Conservation (phyloP, 1,140 invertebrate species). For the Leptinotarsa texana region DNA sequence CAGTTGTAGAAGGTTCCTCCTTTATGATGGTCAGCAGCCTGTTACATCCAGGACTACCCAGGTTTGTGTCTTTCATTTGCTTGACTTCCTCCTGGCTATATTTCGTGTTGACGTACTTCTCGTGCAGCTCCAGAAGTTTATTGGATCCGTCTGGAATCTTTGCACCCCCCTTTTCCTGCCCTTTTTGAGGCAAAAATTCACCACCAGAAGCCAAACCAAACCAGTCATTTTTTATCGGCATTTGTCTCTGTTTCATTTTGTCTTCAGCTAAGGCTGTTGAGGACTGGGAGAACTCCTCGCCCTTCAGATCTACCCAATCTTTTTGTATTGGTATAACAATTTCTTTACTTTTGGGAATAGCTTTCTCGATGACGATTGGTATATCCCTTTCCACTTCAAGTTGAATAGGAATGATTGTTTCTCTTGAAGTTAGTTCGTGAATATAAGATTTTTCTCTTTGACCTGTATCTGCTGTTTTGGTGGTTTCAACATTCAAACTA, state of each 20-base stretch:
- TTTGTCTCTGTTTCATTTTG: neutral
- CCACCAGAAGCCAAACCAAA: conserved; percentile 64
- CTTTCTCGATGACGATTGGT: neutral
- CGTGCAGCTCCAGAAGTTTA: conserved; percentile 68
- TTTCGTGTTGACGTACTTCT: conserved; percentile 67
- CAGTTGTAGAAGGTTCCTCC: conserved; percentile 49
- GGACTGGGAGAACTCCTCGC: neutral
- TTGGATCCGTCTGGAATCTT: conserved; percentile 60
- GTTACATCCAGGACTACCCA: conserved; percentile 1
- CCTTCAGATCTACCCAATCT: neutral
- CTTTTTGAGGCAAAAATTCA: conserved; percentile 74
- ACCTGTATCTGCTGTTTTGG: neutral
- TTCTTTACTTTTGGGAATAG: neutral
- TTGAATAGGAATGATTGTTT: neutral
- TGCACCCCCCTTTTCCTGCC: conserved; percentile 57
- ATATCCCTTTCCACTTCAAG: neutral
- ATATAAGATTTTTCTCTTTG: neutral
- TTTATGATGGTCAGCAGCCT: conserved; percentile 62
- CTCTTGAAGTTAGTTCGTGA: neutral
- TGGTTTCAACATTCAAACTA: neutral
- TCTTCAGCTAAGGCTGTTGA: neutral
- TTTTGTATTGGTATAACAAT: neutral
- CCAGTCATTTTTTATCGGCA: conserved; percentile 57
- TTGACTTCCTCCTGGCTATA: conserved; percentile 59
- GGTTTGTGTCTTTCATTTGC: conserved; percentile 31